These are phyloP conservation scores for Mormyrus hasselquistii DNA, from an alignment of 2,797 vertebrate genomes.

Conservation along the genomic window DNA sequence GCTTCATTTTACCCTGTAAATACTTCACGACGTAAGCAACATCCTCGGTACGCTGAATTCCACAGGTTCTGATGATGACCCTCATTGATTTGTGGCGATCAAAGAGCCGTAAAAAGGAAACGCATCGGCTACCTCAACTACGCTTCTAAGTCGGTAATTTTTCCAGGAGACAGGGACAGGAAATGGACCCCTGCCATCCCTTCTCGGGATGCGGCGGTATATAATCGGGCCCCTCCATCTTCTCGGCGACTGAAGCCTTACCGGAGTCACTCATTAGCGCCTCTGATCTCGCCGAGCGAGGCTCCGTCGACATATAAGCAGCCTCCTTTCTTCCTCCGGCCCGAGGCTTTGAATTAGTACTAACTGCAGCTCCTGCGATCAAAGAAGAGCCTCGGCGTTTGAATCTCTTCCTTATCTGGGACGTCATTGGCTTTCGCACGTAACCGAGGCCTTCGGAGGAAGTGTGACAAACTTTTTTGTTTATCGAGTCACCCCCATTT, in stretches of 20 bases:
- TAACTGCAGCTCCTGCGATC: conserved; percentile 68
- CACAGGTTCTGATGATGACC: neutral
- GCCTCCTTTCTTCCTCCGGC: neutral
- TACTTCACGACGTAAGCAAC: neutral
- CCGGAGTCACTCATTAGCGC: conserved; percentile 69
- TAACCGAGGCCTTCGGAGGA: conserved; percentile 56
- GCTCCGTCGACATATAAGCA: conserved; percentile 47
- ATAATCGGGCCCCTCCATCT: conserved; percentile 63
- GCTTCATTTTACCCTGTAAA: neutral
- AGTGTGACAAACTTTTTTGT: conserved; percentile 19
- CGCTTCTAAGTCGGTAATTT: conserved; percentile 6
- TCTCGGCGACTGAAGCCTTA: conserved; percentile 64
- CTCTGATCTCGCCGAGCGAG: conserved; percentile 72
- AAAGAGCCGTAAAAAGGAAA: neutral
- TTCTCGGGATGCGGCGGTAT: conserved; percentile 54
- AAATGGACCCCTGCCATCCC: too few relatives aligned
- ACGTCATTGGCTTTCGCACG: conserved; percentile 50
- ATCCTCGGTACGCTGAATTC: neutral
- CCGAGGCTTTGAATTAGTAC: conserved; percentile 65
- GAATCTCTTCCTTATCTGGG: conserved; percentile 47
- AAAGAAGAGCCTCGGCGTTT: conserved; percentile 48
- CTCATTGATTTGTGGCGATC: neutral
- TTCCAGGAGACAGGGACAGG: neutral
- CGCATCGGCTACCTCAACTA: neutral
- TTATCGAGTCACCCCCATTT: neutral